phyloP scores from a whole-genome alignment of 2,113 vertebrate species.

The Elephas maximus region DNA sequence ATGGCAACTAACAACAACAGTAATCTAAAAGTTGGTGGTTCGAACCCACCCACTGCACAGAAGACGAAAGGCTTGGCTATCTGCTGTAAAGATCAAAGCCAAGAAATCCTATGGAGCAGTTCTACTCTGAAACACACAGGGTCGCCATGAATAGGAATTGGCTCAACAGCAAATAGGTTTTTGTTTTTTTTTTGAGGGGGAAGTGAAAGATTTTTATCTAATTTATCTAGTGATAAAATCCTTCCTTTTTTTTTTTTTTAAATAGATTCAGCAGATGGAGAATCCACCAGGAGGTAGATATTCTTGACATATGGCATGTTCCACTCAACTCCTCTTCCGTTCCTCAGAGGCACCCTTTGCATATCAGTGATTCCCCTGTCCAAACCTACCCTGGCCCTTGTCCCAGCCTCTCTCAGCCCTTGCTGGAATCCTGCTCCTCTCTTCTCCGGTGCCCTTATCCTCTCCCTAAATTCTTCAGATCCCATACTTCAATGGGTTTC shows the following conservation, averaged over 20 bases:
- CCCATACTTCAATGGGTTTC: neutral
- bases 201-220: neutral
- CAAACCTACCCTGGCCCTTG: neutral
- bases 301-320: rapidly evolving
- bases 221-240: neutral
- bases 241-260: neutral
- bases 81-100: neutral
- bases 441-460: no score
- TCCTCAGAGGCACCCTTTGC: neutral
- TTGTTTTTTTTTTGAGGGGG: neutral
- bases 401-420: neutral
- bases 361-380: rapidly evolving
- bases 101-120: neutral
- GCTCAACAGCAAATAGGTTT: no score
- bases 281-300: slow-evolving; percentile 45
- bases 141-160: neutral
- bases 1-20: no score
- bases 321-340: rapidly evolving
- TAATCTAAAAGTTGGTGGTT: no score
- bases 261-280: slow-evolving; percentile 31
- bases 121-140: neutral
- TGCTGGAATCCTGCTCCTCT: neutral
- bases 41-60: no score
- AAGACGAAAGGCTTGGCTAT: neutral
- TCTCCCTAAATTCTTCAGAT: neutral